phyloP scores from a whole-genome alignment of 2,888 invertebrate species.

The Chloromyia formosa region DNA sequence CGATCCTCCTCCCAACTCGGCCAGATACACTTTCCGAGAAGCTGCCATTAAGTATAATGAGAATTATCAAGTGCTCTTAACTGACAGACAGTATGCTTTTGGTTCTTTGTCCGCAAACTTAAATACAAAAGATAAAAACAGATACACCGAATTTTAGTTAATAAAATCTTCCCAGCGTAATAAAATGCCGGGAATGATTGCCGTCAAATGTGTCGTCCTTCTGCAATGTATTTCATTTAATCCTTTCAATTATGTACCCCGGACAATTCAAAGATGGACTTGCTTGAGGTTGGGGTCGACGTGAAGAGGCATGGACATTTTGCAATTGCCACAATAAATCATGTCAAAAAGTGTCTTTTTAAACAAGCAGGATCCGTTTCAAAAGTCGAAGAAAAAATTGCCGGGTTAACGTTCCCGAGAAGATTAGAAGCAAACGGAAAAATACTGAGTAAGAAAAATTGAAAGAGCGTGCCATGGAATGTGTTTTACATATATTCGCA shows the following conservation, averaged over 20 bases:
- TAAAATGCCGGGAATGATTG: slow-evolving; percentile 38
- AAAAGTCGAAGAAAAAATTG: not conserved
- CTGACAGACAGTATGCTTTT: not conserved
- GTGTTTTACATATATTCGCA: slow-evolving; percentile 43
- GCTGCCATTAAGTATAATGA: slow-evolving; percentile 16
- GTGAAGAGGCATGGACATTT: slow-evolving; percentile 27
- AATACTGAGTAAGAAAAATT: slow-evolving; percentile 27
- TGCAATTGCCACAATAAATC: slow-evolving; percentile 39
- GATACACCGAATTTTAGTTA: slow-evolving; percentile 31
- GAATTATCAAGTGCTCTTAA: slow-evolving; percentile 5
- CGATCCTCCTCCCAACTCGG: slow-evolving; percentile 1
- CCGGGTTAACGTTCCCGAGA: not conserved
- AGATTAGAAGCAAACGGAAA: slow-evolving; percentile 19
- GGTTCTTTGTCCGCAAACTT: not conserved
- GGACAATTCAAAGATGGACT: not conserved
- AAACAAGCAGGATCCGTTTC: slow-evolving; percentile 20
- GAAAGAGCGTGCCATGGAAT: slow-evolving; percentile 25
- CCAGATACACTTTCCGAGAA: slow-evolving; percentile 14
- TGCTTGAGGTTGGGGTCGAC: not conserved
- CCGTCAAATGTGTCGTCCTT: slow-evolving; percentile 19
- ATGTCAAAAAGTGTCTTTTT: slow-evolving; percentile 34
- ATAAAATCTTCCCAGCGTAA: slow-evolving; percentile 36
- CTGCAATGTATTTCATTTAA: slow-evolving; percentile 32
- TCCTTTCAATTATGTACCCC: slow-evolving; percentile 38
- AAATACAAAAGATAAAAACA: slow-evolving; percentile 26